Percentiles rank a stretch among this genome's conserved stretches.
These are phyloP conservation scores for Arremon aurantiirostris DNA, from an alignment of 2,797 vertebrate genomes.

Conservation along the genomic window DNA sequence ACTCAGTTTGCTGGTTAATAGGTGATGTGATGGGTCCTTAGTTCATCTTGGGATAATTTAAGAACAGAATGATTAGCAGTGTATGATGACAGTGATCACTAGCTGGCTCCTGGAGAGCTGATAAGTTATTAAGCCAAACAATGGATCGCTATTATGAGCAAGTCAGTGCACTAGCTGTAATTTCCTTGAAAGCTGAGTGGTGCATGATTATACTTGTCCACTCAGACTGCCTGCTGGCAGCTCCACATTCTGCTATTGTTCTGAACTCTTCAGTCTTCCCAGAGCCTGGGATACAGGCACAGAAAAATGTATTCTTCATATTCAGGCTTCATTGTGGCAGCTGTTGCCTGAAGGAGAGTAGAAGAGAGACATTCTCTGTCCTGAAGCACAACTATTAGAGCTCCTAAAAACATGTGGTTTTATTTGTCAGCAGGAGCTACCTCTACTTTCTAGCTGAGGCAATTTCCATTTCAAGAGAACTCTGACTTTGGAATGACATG, in stretches of 20 bases:
- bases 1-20: conserved; percentile 8
- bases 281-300: neutral
- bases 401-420: neutral
- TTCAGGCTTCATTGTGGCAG: neutral
- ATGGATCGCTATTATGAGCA: conserved; percentile 46
- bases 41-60: conserved; percentile 24
- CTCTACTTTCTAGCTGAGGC: neutral
- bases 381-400: neutral
- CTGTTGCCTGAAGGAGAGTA: neutral
- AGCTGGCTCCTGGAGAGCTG: conserved; percentile 51
- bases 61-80: conserved; percentile 50
- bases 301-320: neutral
- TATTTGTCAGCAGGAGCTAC: neutral
- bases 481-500: neutral
- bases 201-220: conserved; percentile 63
- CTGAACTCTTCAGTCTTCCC: neutral
- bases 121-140: conserved; percentile 64
- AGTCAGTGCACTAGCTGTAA: conserved; percentile 48
- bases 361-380: neutral
- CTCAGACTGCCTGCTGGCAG: conserved; percentile 53
- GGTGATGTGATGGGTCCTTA: conserved; percentile 38
- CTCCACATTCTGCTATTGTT: conserved; percentile 37
- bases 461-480: neutral
- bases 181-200: conserved; percentile 61
- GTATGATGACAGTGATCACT: conserved; percentile 46